phyloP scores from a whole-genome alignment of 23 tunicate genomes.

The Trididemnum miniatum region DNA sequence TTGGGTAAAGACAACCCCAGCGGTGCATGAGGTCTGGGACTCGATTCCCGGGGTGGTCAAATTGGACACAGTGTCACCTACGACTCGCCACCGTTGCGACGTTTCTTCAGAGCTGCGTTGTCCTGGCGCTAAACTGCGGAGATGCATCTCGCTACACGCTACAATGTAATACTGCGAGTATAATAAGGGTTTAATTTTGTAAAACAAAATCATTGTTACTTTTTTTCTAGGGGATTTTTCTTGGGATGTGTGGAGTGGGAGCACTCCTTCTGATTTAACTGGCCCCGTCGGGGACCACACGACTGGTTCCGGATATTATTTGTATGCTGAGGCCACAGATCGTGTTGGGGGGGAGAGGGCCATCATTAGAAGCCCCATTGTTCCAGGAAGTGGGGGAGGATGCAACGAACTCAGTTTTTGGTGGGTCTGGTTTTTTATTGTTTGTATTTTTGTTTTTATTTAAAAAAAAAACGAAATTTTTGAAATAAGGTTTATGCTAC shows the following conservation, averaged over 20 bases:
- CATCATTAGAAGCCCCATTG: constrained; percentile 47
- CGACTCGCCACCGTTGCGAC: too few species aligned
- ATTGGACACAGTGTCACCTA: too few species aligned
- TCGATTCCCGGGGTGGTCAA: too few species aligned
- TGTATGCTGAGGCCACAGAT: constrained; percentile 68
- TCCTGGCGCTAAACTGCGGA: too few species aligned
- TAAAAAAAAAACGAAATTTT: too few species aligned
- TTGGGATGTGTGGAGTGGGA: constrained; percentile 45
- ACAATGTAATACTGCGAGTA: too few species aligned
- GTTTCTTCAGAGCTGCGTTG: too few species aligned
- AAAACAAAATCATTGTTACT: background rate
- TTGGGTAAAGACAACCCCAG: too few species aligned
- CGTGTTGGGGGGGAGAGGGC: constrained; percentile 36
- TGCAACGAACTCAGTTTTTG: constrained; percentile 67
- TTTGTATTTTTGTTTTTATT: constrained; percentile 79
- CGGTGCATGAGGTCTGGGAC: too few species aligned
- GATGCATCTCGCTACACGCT: too few species aligned
- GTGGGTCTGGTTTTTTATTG: constrained; percentile 22
- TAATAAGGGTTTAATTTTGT: too few species aligned
- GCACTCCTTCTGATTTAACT: constrained; percentile 54
- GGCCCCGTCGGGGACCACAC: constrained; percentile 84
- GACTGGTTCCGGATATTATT: constrained; percentile 55
- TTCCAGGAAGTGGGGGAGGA: constrained; percentile 54
- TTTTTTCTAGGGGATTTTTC: constrained; percentile 36
- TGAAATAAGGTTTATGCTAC: too few species aligned